Percentiles rank a stretch among this genome's conserved stretches.
These are phyloP conservation scores for Antheraea yamamai DNA, from an alignment of 2,888 invertebrate genomes.

Conservation along the genomic window DNA sequence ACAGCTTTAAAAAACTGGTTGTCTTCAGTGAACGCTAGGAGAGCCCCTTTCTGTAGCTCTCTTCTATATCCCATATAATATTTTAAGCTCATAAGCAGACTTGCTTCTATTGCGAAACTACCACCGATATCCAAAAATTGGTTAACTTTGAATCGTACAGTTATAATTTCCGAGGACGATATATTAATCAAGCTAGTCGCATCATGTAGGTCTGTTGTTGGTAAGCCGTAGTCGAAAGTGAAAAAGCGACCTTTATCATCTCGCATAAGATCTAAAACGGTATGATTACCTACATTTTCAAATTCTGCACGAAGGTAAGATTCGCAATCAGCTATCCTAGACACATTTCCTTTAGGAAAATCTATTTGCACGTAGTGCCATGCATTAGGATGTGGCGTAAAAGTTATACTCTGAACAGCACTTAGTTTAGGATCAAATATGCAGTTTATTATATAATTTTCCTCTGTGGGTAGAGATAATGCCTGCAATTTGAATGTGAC, in stretches of 20 bases:
- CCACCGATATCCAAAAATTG: conserved; percentile 90
- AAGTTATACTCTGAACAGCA: conserved; percentile 63
- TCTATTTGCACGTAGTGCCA: conserved; percentile 82
- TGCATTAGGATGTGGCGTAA: conserved; percentile 79
- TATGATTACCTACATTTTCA: conserved; percentile 55
- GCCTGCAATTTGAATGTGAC: conserved; percentile 75
- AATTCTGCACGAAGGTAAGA: conserved; percentile 52
- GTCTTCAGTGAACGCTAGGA: conserved; percentile 70
- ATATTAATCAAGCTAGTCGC: conserved; percentile 86
- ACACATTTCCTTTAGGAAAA: conserved; percentile 45
- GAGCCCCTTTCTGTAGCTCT: conserved; percentile 45
- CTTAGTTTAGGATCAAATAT: conserved; percentile 71
- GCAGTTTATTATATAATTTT: conserved; percentile 72
- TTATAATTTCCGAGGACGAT: conserved; percentile 83
- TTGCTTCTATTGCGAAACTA: conserved; percentile 87
- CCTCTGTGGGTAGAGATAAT: conserved; percentile 76
- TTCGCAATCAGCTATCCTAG: conserved; percentile 62
- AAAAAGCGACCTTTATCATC: conserved; percentile 88
- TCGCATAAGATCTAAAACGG: conserved; percentile 67
- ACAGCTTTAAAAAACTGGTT: conserved; percentile 81
- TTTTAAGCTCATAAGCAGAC: conserved; percentile 83
- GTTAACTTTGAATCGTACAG: conserved; percentile 86
- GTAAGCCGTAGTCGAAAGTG: conserved; percentile 87
- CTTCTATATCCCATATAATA: conserved; percentile 75
- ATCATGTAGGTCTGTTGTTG: conserved; percentile 84